phyloP scores from a whole-genome alignment of 2,113 vertebrate species.

The human (Homo sapiens) region DNA sequence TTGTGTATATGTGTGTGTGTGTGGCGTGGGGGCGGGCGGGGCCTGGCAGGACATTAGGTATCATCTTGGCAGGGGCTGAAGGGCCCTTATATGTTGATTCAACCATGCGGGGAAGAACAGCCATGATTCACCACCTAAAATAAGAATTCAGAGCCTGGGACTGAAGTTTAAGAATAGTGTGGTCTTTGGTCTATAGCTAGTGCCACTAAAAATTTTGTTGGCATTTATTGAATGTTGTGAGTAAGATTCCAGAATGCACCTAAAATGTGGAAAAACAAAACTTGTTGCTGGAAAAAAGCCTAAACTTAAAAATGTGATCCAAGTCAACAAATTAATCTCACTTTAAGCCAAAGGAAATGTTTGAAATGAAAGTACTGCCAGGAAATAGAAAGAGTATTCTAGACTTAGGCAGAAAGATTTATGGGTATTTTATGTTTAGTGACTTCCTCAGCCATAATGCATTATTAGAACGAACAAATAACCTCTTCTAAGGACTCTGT shows the following conservation, averaged over 20 bases:
- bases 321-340: slow-evolving; percentile 72
- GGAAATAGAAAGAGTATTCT: slow-evolving; percentile 44
- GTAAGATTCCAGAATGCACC: slow-evolving; percentile 66
- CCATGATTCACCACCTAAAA: not conserved
- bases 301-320: slow-evolving; percentile 66
- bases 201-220: slow-evolving; percentile 41
- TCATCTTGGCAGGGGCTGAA: not conserved
- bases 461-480: not conserved
- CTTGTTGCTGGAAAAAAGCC: slow-evolving; percentile 72
- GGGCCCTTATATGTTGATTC: not conserved
- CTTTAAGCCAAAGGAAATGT: slow-evolving; percentile 65
- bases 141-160: slow-evolving; percentile 17
- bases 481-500: not conserved
- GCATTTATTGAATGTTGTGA: slow-evolving; percentile 64
- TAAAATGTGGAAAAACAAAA: slow-evolving; percentile 72
- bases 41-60: not conserved
- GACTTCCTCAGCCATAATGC: not conserved
- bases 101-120: not conserved
- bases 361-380: slow-evolving; percentile 59
- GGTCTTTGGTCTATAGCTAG: slow-evolving; percentile 50
- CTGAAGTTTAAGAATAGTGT: slow-evolving; percentile 28
- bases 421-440: not conserved
- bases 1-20: too few species aligned
- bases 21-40: too few species aligned
- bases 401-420: slow-evolving; percentile 1